Conservation (phyloP, 2,888 invertebrate species). For the Ametastegia equiseti region DNA sequence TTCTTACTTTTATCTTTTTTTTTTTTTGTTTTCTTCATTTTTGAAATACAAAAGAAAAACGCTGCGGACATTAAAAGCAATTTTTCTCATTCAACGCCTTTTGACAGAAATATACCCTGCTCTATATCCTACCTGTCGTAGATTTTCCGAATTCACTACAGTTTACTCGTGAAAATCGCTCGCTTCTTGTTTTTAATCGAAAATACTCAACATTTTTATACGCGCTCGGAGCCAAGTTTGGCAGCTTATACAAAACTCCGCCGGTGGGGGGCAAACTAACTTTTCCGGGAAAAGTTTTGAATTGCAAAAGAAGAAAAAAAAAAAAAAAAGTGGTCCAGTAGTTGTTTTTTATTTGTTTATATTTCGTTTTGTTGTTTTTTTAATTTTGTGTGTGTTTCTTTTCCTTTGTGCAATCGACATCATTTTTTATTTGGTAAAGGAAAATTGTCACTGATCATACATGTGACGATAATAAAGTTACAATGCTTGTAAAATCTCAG, state of each 20-base stretch:
- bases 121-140: too few relatives aligned
- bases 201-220: neutral
- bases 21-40: too few relatives aligned
- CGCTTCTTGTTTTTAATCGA: conserved; percentile 5
- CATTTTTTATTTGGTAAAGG: neutral
- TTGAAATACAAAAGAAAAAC: neutral
- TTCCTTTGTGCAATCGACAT: too few relatives aligned
- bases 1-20: too few relatives aligned
- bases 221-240: neutral
- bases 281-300: conserved; percentile 7
- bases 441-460: neutral
- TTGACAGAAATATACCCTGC: too few relatives aligned
- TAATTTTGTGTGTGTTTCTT: neutral
- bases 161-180: neutral
- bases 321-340: neutral
- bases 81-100: conserved; percentile 5
- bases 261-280: neutral
- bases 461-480: neutral
- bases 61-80: conserved; percentile 1
- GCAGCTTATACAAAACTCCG: conserved; percentile 20
- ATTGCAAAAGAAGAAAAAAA: conserved; percentile 1
- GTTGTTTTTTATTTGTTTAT: neutral
- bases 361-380: neutral
- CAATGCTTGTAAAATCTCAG: neutral
- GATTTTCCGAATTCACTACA: neutral